These are phyloP conservation scores for Acropora tenuis DNA, from an alignment of 64 coral and sea anemone genomes.

Conservation along the genomic window DNA sequence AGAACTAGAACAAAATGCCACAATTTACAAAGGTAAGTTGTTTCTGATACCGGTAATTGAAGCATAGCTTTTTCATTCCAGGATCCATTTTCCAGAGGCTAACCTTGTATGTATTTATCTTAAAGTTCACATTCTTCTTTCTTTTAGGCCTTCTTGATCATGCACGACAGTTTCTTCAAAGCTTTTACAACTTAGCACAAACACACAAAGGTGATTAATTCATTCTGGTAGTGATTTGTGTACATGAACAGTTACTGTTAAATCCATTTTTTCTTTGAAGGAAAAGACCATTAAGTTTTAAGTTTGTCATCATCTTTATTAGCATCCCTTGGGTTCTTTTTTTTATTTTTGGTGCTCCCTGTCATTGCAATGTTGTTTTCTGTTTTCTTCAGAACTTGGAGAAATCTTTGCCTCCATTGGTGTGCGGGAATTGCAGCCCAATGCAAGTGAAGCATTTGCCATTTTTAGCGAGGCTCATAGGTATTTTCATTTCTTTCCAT, in stretches of 20 bases:
- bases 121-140: background rate
- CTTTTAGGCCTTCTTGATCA: constrained; percentile 90
- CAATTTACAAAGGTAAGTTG: constrained; percentile 89
- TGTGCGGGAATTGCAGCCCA: constrained; percentile 96
- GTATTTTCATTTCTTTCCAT: constrained; percentile 16
- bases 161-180: constrained; percentile 92
- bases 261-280: too few relatives aligned
- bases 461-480: constrained; percentile 96
- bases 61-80: background rate
- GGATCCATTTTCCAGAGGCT: too few relatives aligned
- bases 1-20: constrained; percentile 96
- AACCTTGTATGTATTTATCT: too few relatives aligned
- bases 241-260: too few relatives aligned
- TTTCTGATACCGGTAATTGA: background rate
- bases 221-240: background rate
- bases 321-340: too few relatives aligned
- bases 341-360: background rate
- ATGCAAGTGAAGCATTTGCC: constrained; percentile 98
- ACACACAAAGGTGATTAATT: constrained; percentile 82
- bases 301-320: too few relatives aligned
- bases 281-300: too few relatives aligned
- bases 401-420: constrained; percentile 99
- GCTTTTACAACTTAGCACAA: constrained; percentile 95
- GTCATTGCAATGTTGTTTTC: background rate
- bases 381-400: constrained; percentile 76